Percentiles rank a stretch among this genome's conserved stretches.
Evolutionary conservation across 2,797 vertebrate species (phyloP).

Genomic region (Xenops minutus): DNA sequence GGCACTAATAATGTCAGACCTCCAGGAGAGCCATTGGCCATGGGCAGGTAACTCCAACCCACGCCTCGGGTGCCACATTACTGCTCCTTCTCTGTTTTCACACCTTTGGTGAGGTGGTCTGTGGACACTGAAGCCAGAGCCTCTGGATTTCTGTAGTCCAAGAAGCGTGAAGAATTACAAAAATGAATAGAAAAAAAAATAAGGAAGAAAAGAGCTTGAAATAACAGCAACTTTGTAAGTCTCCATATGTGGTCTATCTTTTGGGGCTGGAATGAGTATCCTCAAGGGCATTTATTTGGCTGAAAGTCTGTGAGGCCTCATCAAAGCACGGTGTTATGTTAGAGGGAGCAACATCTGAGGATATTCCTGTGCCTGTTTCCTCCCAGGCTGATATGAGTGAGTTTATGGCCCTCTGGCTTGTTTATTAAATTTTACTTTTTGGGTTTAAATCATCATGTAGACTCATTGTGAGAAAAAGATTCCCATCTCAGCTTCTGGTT

Average conservation of each 20-base stretch:
- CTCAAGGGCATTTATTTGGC: not conserved
- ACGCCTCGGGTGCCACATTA: fast-evolving
- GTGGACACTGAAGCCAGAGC: not conserved
- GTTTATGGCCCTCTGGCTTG: not conserved
- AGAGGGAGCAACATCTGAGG: not conserved
- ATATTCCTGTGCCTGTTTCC: not conserved
- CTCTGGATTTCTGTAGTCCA: not conserved
- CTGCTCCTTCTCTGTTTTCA: not conserved
- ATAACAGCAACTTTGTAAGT: not conserved
- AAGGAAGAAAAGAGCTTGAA: not conserved
- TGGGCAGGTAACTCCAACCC: not conserved
- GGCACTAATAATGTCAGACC: not conserved
- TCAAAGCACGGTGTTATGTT: not conserved
- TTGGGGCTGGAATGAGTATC: not conserved
- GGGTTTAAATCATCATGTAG: not conserved
- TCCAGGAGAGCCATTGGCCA: not conserved
- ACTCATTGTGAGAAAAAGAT: not conserved
- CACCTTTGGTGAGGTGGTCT: not conserved
- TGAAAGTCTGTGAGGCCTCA: not conserved
- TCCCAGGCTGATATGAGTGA: not conserved
- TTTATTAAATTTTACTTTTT: not conserved
- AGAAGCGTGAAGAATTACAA: not conserved
- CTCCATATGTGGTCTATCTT: not conserved
- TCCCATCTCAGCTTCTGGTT: not conserved
- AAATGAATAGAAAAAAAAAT: fast-evolving